A percentile compares a stretch with the other conserved stretches of the same genome.
phyloP scores from a whole-genome alignment of 2,797 vertebrate genomes.

The Acanthopagrus latus region DNA sequence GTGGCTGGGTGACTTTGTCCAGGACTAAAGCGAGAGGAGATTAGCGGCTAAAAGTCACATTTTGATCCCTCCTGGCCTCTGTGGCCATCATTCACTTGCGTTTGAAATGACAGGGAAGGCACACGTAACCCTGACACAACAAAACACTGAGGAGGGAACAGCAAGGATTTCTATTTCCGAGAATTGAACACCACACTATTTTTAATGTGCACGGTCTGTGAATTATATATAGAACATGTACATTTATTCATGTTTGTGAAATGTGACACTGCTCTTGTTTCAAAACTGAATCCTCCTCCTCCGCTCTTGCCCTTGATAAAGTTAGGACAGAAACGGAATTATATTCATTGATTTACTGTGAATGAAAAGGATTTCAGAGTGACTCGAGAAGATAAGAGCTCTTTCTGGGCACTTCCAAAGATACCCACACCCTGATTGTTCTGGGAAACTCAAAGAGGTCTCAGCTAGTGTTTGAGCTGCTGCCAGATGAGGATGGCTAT shows the following conservation, averaged over 20 bases:
- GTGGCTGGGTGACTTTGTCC: constrained; percentile 70
- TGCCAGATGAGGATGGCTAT: constrained; percentile 64
- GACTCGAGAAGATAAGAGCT: constrained; percentile 71
- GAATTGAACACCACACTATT: constrained; percentile 26
- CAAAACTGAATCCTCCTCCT: constrained; percentile 28
- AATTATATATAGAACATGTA: constrained; percentile 1
- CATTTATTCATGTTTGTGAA: constrained; percentile 15
- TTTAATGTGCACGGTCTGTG: constrained; percentile 11
- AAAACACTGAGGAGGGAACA: constrained; percentile 17
- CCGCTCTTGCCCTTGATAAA: constrained; percentile 55
- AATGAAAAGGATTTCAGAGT: constrained; percentile 66
- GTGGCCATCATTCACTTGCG: constrained; percentile 23
- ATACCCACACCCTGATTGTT: constrained; percentile 74
- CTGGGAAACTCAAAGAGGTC: constrained; percentile 73
- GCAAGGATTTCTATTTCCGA: constrained; percentile 24
- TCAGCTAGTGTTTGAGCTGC: constrained; percentile 70
- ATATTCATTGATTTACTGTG: constrained; percentile 56
- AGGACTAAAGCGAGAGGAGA: constrained; percentile 50
- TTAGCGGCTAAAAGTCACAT: constrained; percentile 63
- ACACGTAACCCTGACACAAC: constrained; percentile 12
- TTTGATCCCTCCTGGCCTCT: constrained; percentile 38
- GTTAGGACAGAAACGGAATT: constrained; percentile 55
- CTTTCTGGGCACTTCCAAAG: constrained; percentile 65
- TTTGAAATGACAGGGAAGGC: constrained; percentile 33
- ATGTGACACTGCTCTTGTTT: constrained; percentile 16